Conservation (phyloP, 2,113 vertebrate genomes). For the Sturnira hondurensis region DNA sequence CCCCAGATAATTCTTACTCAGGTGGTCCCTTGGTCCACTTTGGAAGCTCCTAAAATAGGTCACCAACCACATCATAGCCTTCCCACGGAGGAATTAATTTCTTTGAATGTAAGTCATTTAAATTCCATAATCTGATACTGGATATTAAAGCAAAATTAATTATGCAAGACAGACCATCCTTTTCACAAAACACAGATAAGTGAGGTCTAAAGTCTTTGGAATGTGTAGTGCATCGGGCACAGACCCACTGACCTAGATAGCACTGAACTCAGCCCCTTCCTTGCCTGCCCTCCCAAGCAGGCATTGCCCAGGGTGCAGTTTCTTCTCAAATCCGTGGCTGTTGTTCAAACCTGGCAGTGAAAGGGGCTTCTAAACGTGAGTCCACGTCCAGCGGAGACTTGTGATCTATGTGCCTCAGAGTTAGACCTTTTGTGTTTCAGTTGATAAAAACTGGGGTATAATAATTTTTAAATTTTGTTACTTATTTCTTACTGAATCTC, state of each 20-base stretch:
- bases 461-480: not conserved
- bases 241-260: not conserved
- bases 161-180: not conserved
- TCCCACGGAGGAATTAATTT: not conserved
- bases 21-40: not conserved
- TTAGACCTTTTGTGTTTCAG: not conserved
- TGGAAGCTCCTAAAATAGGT: not conserved
- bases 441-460: not conserved
- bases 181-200: not conserved
- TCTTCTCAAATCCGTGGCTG: not conserved
- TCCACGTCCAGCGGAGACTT: not conserved
- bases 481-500: not conserved
- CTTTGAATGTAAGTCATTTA: not conserved
- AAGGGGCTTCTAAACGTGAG: conserved; percentile 11
- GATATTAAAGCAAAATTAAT: conserved; percentile 32
- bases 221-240: not conserved
- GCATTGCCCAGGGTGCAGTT: conserved; percentile 12
- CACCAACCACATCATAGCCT: not conserved
- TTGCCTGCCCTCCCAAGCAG: not conserved
- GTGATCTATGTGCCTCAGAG: not conserved
- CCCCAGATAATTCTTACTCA: not conserved
- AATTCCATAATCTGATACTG: conserved; percentile 6
- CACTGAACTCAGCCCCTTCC: not conserved
- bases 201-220: not conserved
- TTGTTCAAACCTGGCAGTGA: not conserved